phyloP scores from a whole-genome alignment of 2,797 vertebrate species.

The Falco peregrinus region DNA sequence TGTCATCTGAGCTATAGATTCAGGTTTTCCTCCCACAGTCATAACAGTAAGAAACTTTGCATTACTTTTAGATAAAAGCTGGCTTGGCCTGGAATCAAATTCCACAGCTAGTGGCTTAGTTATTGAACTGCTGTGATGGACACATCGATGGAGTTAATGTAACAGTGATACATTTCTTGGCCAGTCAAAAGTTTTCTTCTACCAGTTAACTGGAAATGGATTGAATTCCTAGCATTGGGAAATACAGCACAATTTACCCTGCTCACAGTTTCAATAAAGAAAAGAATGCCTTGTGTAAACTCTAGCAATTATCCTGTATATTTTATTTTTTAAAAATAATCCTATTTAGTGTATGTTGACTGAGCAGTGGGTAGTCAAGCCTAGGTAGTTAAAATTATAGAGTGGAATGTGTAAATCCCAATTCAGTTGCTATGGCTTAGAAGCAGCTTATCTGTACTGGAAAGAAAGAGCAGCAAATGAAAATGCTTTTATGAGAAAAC shows the following conservation, averaged over 20 bases:
- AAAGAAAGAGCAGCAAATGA: background rate
- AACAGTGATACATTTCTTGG: background rate
- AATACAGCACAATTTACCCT: background rate
- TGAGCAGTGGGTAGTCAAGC: conserved; percentile 11
- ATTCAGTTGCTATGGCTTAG: conserved; percentile 25
- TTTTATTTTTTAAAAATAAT: conserved; percentile 14
- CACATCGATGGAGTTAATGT: background rate
- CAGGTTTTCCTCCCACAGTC: background rate
- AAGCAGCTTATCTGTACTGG: background rate
- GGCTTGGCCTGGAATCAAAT: conserved; percentile 13
- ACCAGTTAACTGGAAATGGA: conserved; percentile 21
- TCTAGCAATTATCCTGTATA: conserved; percentile 35
- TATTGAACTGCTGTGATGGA: conserved; percentile 26
- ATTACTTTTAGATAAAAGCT: conserved; percentile 27
- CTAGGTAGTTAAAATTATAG: conserved; percentile 31
- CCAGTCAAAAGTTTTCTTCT: background rate
- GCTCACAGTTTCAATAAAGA: conserved; percentile 26
- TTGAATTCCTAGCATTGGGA: conserved; percentile 6
- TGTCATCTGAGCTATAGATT: background rate
- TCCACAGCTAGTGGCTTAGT: background rate
- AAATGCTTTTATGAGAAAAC: conserved; percentile 31
- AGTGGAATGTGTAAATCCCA: conserved; percentile 44
- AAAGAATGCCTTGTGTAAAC: conserved; percentile 18
- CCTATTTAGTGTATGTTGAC: background rate
- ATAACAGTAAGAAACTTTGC: conserved; percentile 8